Evolutionary conservation across 1,140 invertebrate genomes (phyloP).

Genomic region (Zaprionus camerounensis): DNA sequence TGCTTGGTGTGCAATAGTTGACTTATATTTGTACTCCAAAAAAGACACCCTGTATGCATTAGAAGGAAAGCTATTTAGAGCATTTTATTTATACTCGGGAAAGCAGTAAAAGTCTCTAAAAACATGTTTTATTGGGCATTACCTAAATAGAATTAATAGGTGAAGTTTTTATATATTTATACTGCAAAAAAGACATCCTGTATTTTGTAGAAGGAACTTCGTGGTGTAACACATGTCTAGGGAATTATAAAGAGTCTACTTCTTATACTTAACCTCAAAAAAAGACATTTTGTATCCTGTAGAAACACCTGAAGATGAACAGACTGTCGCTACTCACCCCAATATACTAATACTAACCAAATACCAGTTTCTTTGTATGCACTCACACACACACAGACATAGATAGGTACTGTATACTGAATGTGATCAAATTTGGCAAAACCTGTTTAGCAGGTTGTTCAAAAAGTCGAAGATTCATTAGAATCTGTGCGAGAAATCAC

Average conservation of each 20-base stretch:
- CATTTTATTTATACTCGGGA: too few relatives aligned
- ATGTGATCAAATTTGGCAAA: conserved; percentile 50
- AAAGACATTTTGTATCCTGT: conserved; percentile 21
- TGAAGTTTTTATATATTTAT: too few relatives aligned
- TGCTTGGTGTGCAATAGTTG: too few relatives aligned
- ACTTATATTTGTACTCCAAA: too few relatives aligned
- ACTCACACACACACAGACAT: neutral
- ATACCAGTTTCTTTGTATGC: conserved; percentile 10
- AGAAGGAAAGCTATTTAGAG: too few relatives aligned
- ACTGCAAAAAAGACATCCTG: too few relatives aligned
- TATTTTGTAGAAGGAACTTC: too few relatives aligned
- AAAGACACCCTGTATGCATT: too few relatives aligned
- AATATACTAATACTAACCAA: neutral
- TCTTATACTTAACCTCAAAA: neutral
- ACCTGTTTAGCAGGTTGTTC: conserved; percentile 62
- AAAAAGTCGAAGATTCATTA: conserved; percentile 13
- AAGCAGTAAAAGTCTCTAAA: too few relatives aligned
- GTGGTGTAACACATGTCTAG: too few relatives aligned
- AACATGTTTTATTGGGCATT: too few relatives aligned
- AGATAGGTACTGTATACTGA: neutral
- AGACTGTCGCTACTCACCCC: neutral
- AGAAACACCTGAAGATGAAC: conserved; percentile 6
- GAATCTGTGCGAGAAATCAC: conserved; percentile 35
- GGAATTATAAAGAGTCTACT: neutral
- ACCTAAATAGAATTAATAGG: too few relatives aligned